Evolutionary conservation across 2,797 vertebrate species (phyloP), one percentile per base, ranked within the genome.

Genomic region (Gadopsis marmoratus): DNA sequence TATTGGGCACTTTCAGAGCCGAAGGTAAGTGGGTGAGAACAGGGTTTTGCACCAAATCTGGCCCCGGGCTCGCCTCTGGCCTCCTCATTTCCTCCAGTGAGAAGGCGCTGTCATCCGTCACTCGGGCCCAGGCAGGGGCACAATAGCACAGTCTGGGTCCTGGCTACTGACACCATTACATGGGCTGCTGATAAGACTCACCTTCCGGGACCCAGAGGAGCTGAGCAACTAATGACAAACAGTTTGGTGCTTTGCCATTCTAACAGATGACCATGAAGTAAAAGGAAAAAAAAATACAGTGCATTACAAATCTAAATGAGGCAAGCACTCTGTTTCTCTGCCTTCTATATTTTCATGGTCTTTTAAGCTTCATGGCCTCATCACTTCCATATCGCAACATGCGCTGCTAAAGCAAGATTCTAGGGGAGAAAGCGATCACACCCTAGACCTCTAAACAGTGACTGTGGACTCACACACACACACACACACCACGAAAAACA

Each of bases 31-130:
- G 69, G 74, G 76, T 55, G 76, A 88, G 86, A 91, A 76, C 74
- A 37, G 59, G 78, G 80, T 80, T 88, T 78, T 53, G 75, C 78
- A 74, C 35, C 65, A 90, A 91, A 79, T 85, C 80, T 82, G 87
- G 73, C 90, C 90, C 83, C 67, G 67, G 82, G 82, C 88, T 94
- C 67, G 85, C 76, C 93, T 86, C 79, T 89, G 92, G 91, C 92
- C 94, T 95, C 80, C 89, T 93, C 88, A 89, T 90, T 95, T 95
- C 94, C 95, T 94, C 90, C 88, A 86, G 90, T 80, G 83, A 92
- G 91, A 91, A 89, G 90, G 69, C 86, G 91, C 92, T 94, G 92
- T 94, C 94, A 95, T 96, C 92, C 93, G 94, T 96, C 95, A 96
- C 94, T 89, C 87, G 76, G 79, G 73, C 86, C 76, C 83, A 93